Evolutionary conservation across 2,797 vertebrate species (phyloP).

Genomic region (Dryobates pubescens): DNA sequence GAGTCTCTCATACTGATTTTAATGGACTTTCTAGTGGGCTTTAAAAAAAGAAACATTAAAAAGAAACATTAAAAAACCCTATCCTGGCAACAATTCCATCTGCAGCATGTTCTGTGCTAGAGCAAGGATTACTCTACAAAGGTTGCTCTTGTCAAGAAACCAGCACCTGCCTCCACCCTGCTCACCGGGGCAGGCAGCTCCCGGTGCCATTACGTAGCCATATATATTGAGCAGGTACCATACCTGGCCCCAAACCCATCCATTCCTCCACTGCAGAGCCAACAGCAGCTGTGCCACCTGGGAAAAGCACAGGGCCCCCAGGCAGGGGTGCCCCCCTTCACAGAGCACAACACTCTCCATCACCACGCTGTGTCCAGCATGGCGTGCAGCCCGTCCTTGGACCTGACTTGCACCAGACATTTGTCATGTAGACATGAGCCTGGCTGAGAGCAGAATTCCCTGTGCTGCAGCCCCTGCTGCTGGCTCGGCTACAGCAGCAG

Average conservation of each 20-base stretch:
- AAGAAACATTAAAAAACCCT: background rate
- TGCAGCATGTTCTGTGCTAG: fast-evolving
- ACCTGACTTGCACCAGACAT: background rate
- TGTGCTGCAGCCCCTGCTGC: background rate
- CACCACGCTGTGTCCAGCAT: fast-evolving
- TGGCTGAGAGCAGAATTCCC: background rate
- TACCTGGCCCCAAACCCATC: background rate
- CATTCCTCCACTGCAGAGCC: background rate
- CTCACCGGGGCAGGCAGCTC: background rate
- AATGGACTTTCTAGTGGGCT: background rate
- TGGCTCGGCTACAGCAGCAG: background rate
- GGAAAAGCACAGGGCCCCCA: fast-evolving
- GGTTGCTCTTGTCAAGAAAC: background rate
- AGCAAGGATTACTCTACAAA: background rate
- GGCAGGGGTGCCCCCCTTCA: background rate
- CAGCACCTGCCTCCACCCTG: background rate
- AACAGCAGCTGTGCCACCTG: background rate
- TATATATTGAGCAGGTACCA: background rate
- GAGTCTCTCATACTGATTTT: background rate
- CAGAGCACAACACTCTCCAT: fast-evolving
- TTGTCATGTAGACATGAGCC: background rate
- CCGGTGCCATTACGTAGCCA: fast-evolving
- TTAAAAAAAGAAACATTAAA: background rate
- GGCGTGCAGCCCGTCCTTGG: background rate
- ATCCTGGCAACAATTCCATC: background rate